Evolutionary conservation across 2,888 invertebrate species (phyloP).

Genomic region (Argyresthia goedartella): DNA sequence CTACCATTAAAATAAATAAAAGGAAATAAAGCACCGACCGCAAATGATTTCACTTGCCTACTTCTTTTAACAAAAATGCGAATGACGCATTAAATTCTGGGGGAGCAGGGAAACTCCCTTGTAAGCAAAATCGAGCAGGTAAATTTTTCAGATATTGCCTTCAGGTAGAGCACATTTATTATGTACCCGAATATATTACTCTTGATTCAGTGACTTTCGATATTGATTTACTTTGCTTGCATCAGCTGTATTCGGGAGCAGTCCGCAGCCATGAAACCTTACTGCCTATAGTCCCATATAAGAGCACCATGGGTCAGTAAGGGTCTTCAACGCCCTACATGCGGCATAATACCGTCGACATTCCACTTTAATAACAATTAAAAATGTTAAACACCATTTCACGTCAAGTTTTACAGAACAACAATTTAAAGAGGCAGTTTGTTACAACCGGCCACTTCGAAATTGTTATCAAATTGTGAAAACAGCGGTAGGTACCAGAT

Average conservation of each 20-base stretch:
- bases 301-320: conserved; percentile 31
- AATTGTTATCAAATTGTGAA: conserved; percentile 51
- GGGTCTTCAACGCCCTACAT: too few species aligned
- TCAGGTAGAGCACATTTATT: conserved; percentile 72
- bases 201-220: conserved; percentile 71
- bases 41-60: conserved; percentile 70
- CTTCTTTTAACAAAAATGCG: conserved; percentile 71
- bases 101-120: conserved; percentile 69
- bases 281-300: conserved; percentile 30
- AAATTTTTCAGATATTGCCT: conserved; percentile 72
- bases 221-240: conserved; percentile 71
- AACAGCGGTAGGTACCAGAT: conserved; percentile 32
- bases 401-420: too few species aligned
- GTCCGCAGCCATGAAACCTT: conserved; percentile 36
- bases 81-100: conserved; percentile 71
- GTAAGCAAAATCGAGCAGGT: conserved; percentile 71
- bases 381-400: too few species aligned
- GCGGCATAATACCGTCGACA: too few species aligned
- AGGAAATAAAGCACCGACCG: conserved; percentile 65
- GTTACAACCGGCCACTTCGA: conserved; percentile 25
- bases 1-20: conserved; percentile 70
- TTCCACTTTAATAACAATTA: too few species aligned
- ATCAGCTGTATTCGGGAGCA: conserved; percentile 57
- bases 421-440: too few species aligned
- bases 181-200: conserved; percentile 72